These are phyloP conservation scores for Oscheius sp. DNA, from an alignment of 2,888 invertebrate species.

Conservation along the genomic window DNA sequence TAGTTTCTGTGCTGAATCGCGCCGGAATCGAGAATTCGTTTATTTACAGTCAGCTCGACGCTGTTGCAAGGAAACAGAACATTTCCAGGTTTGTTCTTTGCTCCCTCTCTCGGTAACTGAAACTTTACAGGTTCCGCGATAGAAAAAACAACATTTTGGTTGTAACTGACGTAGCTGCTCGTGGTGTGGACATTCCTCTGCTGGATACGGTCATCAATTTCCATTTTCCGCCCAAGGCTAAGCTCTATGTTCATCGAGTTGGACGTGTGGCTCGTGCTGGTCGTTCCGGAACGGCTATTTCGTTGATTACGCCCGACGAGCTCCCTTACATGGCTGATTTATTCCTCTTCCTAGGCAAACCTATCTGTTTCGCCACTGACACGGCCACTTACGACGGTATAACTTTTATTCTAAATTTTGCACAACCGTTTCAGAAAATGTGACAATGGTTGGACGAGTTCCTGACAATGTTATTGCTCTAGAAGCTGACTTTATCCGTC, in stretches of 20 bases:
- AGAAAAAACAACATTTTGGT: constrained; percentile 86
- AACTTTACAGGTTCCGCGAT: constrained; percentile 80
- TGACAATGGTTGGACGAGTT: constrained; percentile 81
- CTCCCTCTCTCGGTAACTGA: not conserved
- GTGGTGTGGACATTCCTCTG: constrained; percentile 95
- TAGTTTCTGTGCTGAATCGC: constrained; percentile 65
- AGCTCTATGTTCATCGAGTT: constrained; percentile 97
- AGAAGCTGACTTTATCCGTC: constrained; percentile 83
- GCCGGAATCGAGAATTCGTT: constrained; percentile 67
- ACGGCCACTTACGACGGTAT: constrained; percentile 55
- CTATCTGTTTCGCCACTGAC: constrained; percentile 77
- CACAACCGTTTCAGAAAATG: constrained; percentile 50
- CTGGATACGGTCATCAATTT: constrained; percentile 89
- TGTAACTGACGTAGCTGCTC: constrained; percentile 96
- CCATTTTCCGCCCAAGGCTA: constrained; percentile 95
- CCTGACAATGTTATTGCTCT: constrained; percentile 87
- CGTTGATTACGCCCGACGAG: constrained; percentile 90
- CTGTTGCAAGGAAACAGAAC: constrained; percentile 92
- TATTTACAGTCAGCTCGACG: constrained; percentile 93
- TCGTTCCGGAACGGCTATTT: constrained; percentile 85
- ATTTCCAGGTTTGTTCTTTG: constrained; percentile 78
- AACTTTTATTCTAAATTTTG: not conserved
- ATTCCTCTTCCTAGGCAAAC: constrained; percentile 88
- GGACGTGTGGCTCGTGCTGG: constrained; percentile 79
- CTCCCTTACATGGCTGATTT: constrained; percentile 91